Conservation (phyloP, 2,888 invertebrate species). For the Tinea trinotella region DNA sequence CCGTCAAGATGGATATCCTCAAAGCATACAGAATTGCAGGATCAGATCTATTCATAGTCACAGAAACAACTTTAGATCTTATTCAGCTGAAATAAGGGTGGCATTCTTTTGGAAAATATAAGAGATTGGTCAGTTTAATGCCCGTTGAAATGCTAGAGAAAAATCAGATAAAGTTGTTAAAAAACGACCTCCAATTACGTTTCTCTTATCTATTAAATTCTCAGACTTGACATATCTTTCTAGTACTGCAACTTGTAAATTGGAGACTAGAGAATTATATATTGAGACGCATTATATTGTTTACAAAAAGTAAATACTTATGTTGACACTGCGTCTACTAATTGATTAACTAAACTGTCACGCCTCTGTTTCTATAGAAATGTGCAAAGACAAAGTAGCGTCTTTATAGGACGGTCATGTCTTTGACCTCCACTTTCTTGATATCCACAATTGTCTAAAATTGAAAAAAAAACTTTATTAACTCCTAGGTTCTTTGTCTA, state of each 20-base stretch:
- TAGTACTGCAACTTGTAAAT: conserved; percentile 31
- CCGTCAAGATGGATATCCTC: conserved; percentile 62
- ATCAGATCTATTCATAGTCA: background rate
- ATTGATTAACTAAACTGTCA: too few relatives aligned
- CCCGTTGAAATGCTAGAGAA: conserved; percentile 32
- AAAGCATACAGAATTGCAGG: background rate
- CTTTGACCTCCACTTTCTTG: too few relatives aligned
- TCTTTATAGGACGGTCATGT: too few relatives aligned
- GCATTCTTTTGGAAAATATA: background rate
- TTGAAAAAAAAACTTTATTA: too few relatives aligned
- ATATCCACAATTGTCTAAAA: too few relatives aligned
- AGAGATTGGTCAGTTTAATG: conserved; percentile 8
- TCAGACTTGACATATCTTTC: conserved; percentile 34
- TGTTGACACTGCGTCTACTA: background rate
- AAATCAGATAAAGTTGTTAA: conserved; percentile 63
- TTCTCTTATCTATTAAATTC: conserved; percentile 48
- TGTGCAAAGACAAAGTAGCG: too few relatives aligned
- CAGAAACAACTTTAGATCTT: background rate
- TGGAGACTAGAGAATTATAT: background rate
- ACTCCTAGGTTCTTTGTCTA: too few relatives aligned
- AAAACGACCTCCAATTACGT: conserved; percentile 65
- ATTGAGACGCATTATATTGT: too few relatives aligned
- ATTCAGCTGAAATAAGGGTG: background rate
- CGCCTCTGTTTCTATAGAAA: too few relatives aligned
- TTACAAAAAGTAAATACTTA: too few relatives aligned